These are phyloP conservation scores for Oreochromis aureus DNA, from an alignment of 2,113 vertebrate species.

Conservation along the genomic window DNA sequence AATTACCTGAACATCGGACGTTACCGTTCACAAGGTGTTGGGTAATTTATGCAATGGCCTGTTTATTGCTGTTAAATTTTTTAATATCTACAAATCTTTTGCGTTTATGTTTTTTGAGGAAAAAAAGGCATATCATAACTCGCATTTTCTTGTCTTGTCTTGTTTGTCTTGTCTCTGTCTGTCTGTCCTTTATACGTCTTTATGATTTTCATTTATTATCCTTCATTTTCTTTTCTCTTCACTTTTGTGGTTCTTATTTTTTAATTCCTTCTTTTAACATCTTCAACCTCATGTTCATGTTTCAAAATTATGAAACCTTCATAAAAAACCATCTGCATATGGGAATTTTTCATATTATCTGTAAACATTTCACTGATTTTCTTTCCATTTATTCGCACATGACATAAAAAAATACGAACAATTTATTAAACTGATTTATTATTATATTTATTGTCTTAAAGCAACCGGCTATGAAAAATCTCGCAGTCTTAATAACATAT, in stretches of 20 bases:
- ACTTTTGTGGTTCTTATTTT: conserved; percentile 3
- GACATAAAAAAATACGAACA: not conserved
- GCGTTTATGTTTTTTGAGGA: conserved; percentile 52
- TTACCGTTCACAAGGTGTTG: not conserved
- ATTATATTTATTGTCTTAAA: conserved; percentile 6
- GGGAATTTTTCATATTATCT: not conserved
- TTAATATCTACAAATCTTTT: conserved; percentile 34
- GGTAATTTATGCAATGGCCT: conserved; percentile 68
- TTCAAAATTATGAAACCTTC: not conserved
- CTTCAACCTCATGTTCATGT: conserved; percentile 8
- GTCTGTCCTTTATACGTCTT: conserved; percentile 59
- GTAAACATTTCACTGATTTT: conserved; percentile 8
- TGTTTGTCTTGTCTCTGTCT: conserved; percentile 70
- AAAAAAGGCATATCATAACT: conserved; percentile 73
- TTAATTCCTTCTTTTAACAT: not conserved
- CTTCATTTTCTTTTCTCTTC: conserved; percentile 7
- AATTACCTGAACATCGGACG: conserved; percentile 49
- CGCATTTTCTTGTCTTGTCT: conserved; percentile 77
- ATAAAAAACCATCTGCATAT: not conserved
- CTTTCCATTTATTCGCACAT: not conserved
- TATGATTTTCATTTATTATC: conserved; percentile 42
- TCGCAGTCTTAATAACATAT: conserved; percentile 88
- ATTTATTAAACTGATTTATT: not conserved
- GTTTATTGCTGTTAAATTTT: not conserved
- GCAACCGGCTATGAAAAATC: conserved; percentile 86